Evolutionary conservation across 2,113 vertebrate species (phyloP), one percentile per base, ranked within the genome.

Genomic region (Riparia riparia): DNA sequence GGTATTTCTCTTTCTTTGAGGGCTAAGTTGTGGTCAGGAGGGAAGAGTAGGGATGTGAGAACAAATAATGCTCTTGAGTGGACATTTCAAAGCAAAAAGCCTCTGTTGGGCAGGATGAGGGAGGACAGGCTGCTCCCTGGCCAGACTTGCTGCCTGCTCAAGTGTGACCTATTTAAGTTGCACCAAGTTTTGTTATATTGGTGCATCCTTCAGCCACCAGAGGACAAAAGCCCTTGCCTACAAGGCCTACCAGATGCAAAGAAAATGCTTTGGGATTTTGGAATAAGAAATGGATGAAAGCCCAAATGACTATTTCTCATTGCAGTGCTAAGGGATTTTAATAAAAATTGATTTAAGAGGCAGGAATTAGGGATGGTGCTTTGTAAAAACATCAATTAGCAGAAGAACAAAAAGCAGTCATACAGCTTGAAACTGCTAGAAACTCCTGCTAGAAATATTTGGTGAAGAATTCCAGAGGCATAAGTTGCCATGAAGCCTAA

Each of bases 361-460:
- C 51, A 72, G n/a, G 65, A 58, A 92, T 94, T 91, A 86, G 64
- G 61, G 63, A 50, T 1, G 3, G 37, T 81, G 25, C 51, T 49
- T 14, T 74, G 83, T 74, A 76, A 89, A 91, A 94, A 51, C 76
- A 60, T 68, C 77, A 91, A 64, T 94, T 92, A 89, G 87, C 44
- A 65, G 82, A 74, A 60, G 51, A 56, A 79, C 37, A 95, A 80
- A 61, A 69, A 39, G 57, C 70, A 90, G n/a, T 68, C 34, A 54
- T 44, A 79, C 14, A 50, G 39, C 26, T n/a, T 81, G 32, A 86
- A 22, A 63, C 49, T 71, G 45, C 88, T 57, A 86, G 51, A 25
- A 91, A 13, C 57, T 95, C 13, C 77, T 89, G 34, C 19, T 97
- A 90, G 81, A 83, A 95, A 45, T 53, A 91, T 10, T 74, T 92